A percentile compares a stretch with the other conserved stretches of the same genome.
Conservation (phyloP, 2,797 vertebrate species). For the Malacoctenus gilli region DNA sequence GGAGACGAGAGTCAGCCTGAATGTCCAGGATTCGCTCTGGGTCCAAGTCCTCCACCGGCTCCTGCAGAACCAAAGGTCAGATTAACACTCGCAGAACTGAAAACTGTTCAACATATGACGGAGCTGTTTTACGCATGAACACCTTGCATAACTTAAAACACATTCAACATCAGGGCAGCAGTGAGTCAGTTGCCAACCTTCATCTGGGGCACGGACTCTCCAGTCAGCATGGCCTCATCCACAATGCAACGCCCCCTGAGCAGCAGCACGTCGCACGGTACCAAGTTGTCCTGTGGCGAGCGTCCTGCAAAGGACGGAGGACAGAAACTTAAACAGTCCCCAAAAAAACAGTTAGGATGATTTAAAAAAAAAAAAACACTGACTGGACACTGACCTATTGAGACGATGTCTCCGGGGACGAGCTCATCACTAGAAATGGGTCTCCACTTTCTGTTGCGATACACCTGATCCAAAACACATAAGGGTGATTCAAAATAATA, state of each 20-base stretch:
- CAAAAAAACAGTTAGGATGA: neutral
- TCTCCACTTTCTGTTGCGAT: conserved; percentile 96
- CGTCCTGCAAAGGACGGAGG: conserved; percentile 84
- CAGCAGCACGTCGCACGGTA: conserved; percentile 94
- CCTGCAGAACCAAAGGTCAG: conserved; percentile 76
- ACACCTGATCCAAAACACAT: conserved; percentile 82
- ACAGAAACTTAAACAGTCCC: conserved; percentile 21
- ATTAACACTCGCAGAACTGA: too few species aligned
- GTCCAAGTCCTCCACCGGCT: conserved; percentile 91
- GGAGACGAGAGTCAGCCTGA: conserved; percentile 88
- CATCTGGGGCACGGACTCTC: conserved; percentile 98
- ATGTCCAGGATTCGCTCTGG: conserved; percentile 87
- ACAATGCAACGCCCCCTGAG: conserved; percentile 94
- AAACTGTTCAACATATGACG: too few species aligned
- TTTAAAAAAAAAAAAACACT: neutral
- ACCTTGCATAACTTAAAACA: too few species aligned
- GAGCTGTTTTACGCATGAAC: too few species aligned
- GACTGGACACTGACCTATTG: conserved; percentile 84
- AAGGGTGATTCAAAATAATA: neutral
- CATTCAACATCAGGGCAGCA: too few species aligned
- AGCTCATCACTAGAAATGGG: conserved; percentile 94
- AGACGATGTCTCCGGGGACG: conserved; percentile 92
- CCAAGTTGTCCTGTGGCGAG: conserved; percentile 93
- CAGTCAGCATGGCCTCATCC: conserved; percentile 97
- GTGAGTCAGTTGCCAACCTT: conserved; percentile 82